Evolutionary conservation across 2,113 vertebrate genomes (phyloP), one percentile per base, ranked within the genome.

Genomic region (Poecile atricapillus): DNA sequence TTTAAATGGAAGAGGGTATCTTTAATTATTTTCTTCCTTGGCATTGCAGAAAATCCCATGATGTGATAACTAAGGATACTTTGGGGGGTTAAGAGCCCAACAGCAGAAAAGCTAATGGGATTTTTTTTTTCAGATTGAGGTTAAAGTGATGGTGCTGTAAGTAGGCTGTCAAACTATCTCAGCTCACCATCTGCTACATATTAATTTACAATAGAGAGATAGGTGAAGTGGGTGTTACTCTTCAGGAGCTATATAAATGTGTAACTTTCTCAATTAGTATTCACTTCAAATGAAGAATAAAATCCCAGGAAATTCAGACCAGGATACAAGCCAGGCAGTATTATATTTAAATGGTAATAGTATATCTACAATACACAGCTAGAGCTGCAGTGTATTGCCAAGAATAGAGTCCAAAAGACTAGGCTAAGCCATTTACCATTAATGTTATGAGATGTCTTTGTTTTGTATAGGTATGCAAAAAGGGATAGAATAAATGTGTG

Each of bases 41-140:
- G 83, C 85, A 95, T 92, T 91, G 84, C 71, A 95, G 89, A 93
- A 96, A 96, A 96, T 97, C 89, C 92, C 97, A 87, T 92, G 87
- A 68, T 90, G 74, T 82, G 65, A 77, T 94, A 95, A 95, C 92
- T 93, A 73, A 91, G 78, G 58, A 91, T 95, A 95, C 95, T 94
- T 94, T 86, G 65, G 93, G 79, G 88, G 84, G 94, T 96, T 96
- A 95, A 89, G 89, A 94, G 88, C 90, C 95, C 92, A 95, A 96
- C 83, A 96, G 94, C 86, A 96, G 95, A 96, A 96, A 96, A 93
- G 91, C 90, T 97, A 96, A 96, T 96, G 96, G 92, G 94, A 95
- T 95, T 96, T 97, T 95, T 89, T 96, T 96, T 97, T 96, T 69
- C 86, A 91, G 83, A 94, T 64, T 63, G 94, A 96, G 90, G 95